Conservation (phyloP, 2,888 invertebrate species). For the Hemistola chrysoprasaria region DNA sequence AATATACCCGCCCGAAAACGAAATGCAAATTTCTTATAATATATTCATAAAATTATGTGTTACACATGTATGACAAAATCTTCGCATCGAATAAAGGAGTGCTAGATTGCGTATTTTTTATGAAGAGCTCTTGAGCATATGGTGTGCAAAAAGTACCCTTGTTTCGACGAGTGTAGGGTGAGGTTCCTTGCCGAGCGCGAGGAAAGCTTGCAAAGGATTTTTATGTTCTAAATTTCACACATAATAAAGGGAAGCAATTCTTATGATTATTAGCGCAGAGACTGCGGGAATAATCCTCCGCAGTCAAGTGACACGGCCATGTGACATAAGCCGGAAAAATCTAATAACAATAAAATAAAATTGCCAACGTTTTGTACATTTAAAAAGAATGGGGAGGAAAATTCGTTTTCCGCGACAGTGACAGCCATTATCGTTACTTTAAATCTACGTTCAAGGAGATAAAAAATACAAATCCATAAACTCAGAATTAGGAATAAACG, state of each 20-base stretch:
- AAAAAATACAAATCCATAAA: constrained; percentile 51
- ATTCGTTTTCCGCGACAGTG: constrained; percentile 73
- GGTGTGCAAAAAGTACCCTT: constrained; percentile 47
- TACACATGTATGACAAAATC: constrained; percentile 64
- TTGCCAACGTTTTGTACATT: constrained; percentile 80
- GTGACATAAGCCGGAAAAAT: constrained; percentile 82
- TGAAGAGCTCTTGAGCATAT: constrained; percentile 41
- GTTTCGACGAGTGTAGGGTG: constrained; percentile 38
- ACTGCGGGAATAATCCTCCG: constrained; percentile 80
- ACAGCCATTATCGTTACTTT: constrained; percentile 77
- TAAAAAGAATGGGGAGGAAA: constrained; percentile 76
- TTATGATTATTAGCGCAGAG: constrained; percentile 81
- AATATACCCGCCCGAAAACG: constrained; percentile 34
- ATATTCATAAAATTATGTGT: constrained; percentile 71
- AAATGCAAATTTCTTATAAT: constrained; percentile 64
- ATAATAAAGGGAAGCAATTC: constrained; percentile 80
- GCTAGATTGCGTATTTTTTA: constrained; percentile 58
- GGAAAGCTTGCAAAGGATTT: constrained; percentile 46
- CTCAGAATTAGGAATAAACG: constrained; percentile 25
- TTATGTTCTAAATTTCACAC: constrained; percentile 78
- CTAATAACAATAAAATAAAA: constrained; percentile 83
- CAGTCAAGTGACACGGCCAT: constrained; percentile 65
- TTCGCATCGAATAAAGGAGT: constrained; percentile 58
- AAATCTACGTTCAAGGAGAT: constrained; percentile 65
- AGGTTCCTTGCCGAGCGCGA: constrained; percentile 35